Percentiles rank a stretch among this genome's conserved stretches.
These are phyloP conservation scores for Hypothenemus hampei DNA, from an alignment of 1,140 invertebrate species.

Conservation along the genomic window DNA sequence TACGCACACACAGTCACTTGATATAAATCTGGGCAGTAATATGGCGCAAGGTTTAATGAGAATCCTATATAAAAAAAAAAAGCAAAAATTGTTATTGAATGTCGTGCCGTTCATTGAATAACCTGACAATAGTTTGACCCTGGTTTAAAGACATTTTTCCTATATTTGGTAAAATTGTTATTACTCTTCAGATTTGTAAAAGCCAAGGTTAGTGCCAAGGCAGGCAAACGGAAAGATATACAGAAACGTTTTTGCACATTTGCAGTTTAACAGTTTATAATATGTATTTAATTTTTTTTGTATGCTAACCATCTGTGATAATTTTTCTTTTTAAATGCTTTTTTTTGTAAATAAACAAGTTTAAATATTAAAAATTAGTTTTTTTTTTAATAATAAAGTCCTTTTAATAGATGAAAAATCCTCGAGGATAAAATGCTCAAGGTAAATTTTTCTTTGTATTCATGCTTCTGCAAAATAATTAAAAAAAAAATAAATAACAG, in stretches of 20 bases:
- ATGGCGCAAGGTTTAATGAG: conserved; percentile 3
- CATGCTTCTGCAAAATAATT: no score
- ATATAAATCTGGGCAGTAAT: conserved; percentile 2
- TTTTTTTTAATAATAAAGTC: no score
- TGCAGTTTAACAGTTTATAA: background rate
- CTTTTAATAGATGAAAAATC: no score
- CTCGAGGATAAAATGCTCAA: no score
- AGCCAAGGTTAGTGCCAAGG: conserved; percentile 4
- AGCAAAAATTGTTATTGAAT: conserved; percentile 7
- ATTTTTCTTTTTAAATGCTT: background rate
- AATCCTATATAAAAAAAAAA: conserved; percentile 2
- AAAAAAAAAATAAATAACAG: no score
- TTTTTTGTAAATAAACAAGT: background rate
- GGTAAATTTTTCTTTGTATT: no score
- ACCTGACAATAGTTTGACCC: conserved; percentile 1
- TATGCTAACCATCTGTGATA: background rate
- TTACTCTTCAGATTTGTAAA: conserved; percentile 13
- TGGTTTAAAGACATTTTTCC: conserved; percentile 9
- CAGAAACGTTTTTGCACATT: no score
- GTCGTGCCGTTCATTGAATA: conserved; percentile 5
- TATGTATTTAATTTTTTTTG: background rate
- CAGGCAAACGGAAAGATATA: no score
- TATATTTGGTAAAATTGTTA: conserved; percentile 18
- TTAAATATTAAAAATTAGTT: no score
- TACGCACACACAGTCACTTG: background rate